Percentiles rank a stretch among this genome's conserved stretches.
phyloP scores from a whole-genome alignment of 2,888 invertebrate genomes.

The Hartigia nigra region DNA sequence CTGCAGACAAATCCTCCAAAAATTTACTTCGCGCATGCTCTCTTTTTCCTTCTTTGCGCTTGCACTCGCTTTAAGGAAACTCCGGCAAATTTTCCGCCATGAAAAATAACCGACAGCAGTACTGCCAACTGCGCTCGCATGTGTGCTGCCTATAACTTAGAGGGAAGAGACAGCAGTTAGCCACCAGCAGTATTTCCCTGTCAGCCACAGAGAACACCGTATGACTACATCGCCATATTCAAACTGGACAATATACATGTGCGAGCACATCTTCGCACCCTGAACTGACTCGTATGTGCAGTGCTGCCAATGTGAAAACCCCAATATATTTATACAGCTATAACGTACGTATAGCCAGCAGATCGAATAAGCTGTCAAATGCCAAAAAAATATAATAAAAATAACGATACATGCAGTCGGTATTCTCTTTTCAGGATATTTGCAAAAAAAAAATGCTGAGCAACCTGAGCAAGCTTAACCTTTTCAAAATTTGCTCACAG shows the following conservation, averaged over 20 bases:
- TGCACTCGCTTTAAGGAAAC: not conserved
- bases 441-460: not conserved
- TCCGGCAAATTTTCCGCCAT: not conserved
- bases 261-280: constrained; percentile 11
- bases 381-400: not conserved
- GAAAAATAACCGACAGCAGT: not conserved
- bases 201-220: constrained; percentile 40
- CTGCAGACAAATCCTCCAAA: not conserved
- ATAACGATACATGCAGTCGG: not conserved
- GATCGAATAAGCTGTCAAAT: not conserved
- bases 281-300: not conserved
- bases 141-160: constrained; percentile 39
- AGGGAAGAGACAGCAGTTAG: constrained; percentile 46
- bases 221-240: constrained; percentile 24
- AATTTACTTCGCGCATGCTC: not conserved
- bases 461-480: not conserved
- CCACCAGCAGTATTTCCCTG: constrained; percentile 45
- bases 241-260: constrained; percentile 19
- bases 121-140: constrained; percentile 5
- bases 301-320: not conserved
- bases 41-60: too few relatives aligned
- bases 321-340: not conserved
- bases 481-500: not conserved
- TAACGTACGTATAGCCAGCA: not conserved
- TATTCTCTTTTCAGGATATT: not conserved